Evolutionary conservation across 1,140 invertebrate species (phyloP), one percentile per base, ranked within the genome.

Genomic region (Onthophagus taurus): DNA sequence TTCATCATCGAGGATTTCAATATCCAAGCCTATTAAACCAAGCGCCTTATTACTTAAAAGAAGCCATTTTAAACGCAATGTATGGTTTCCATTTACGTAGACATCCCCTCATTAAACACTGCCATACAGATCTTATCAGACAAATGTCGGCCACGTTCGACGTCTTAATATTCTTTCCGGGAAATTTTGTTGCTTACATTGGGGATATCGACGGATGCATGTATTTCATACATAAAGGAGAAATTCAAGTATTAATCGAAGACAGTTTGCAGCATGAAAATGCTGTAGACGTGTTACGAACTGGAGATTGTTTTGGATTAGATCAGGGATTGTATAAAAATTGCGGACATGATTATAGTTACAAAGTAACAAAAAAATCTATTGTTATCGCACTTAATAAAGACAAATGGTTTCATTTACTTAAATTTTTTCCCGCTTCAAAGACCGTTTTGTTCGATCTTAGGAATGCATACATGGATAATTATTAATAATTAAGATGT

Each of bases 1-100:
- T 26, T 9, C 36, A 29, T 17, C 31, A 48, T 8, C 29, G 37
- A 8, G 47, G 50, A 3, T 33, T 38, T 2, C 46, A 52, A 30
- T 46, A 42, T 17, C 50, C 50, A 3, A 31, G 21, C 13, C 29
- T 52, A 8, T 21, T 52, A 35, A 31, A 43, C 17, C 26, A 43
- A 12, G 47, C 50, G n/a, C 50, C 50, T 3, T 46, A 49, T 39
- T 52, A 52, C 33, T 23, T 52, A 9, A 14, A 41, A 9, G 50
- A 52, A 43, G 50, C 50, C 2, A 41, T 52, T 9, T 38, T 52
- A 21, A 46, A 52, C 30, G 49, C 50, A 3, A 44, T 52, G 48
- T 52, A 49, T 34, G 50, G 50, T n/a, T 49, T 36, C 14, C 50
- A 52, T 31, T 23, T 52, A 12, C 33, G 44, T 4, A 46, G 39